These are phyloP conservation scores for Drosophila seguyi DNA, from an alignment of 1,140 invertebrate genomes.

Conservation along the genomic window DNA sequence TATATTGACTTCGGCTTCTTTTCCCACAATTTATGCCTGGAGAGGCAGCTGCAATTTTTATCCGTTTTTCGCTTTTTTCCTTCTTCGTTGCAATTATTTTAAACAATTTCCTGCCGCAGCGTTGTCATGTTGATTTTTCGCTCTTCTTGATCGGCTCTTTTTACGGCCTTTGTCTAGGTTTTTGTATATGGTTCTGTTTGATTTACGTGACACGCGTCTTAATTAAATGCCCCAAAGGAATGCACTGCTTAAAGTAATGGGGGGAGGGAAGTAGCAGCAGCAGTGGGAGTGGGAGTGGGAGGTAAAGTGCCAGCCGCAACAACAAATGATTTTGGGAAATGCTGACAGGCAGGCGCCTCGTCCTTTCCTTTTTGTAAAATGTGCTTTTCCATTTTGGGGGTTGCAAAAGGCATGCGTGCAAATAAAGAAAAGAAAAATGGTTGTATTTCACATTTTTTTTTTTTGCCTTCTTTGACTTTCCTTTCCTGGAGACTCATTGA, in stretches of 20 bases:
- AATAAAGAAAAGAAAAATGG: constrained; percentile 45
- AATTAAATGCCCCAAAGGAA: constrained; percentile 57
- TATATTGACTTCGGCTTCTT: constrained; percentile 33
- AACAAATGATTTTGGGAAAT: constrained; percentile 61
- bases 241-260: constrained; percentile 28
- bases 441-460: constrained; percentile 23
- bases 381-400: constrained; percentile 47
- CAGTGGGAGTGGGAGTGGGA: too few species aligned
- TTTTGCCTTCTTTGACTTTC: constrained; percentile 8
- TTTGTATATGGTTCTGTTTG: constrained; percentile 65
- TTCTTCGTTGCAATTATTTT: constrained; percentile 69
- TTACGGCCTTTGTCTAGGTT: constrained; percentile 43
- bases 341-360: constrained; percentile 62
- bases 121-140: constrained; percentile 38
- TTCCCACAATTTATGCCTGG: constrained; percentile 33
- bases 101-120: constrained; percentile 69
- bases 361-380: constrained; percentile 5
- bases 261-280: neutral
- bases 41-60: constrained; percentile 54
- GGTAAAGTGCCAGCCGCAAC: constrained; percentile 35
- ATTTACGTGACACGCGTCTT: constrained; percentile 67
- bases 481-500: constrained; percentile 38
- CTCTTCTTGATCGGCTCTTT: constrained; percentile 32
- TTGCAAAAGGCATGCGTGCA: constrained; percentile 47
- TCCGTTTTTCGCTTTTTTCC: constrained; percentile 15